A percentile compares a stretch with the other conserved stretches of the same genome.
Evolutionary conservation across 2,797 vertebrate genomes (phyloP).

Genomic region (Poeciliopsis gracilis): DNA sequence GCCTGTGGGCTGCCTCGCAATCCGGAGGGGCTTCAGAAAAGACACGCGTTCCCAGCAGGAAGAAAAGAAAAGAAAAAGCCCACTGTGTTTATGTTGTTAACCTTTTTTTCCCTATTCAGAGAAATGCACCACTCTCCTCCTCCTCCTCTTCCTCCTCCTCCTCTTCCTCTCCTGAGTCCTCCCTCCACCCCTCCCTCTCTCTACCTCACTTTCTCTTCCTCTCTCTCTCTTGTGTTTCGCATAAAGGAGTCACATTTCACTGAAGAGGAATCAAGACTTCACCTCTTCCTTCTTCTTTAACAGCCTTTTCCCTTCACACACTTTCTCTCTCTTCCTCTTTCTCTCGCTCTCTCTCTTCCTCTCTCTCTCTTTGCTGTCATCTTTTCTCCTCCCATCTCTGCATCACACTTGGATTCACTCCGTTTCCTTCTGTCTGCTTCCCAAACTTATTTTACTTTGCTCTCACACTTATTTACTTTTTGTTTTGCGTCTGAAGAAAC

Average conservation of each 20-base stretch:
- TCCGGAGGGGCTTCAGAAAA: conserved; percentile 29
- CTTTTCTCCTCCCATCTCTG: conserved; percentile 10
- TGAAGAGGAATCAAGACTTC: conserved; percentile 66
- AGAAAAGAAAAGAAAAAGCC: conserved; percentile 27
- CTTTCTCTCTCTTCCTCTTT: neutral
- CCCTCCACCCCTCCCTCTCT: conserved; percentile 33
- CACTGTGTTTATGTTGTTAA: conserved; percentile 62
- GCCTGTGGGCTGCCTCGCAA: conserved; percentile 28
- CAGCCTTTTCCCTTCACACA: conserved; percentile 13
- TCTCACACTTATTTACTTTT: conserved; percentile 5
- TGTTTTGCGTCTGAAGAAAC: conserved; percentile 21
- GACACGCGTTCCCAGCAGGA: conserved; percentile 23
- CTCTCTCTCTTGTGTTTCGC: conserved; percentile 71
- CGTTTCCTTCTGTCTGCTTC: conserved; percentile 17
- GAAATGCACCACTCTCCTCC: conserved; percentile 61
- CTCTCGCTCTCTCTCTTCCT: neutral
- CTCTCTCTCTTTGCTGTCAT: conserved; percentile 5
- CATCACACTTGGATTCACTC: conserved; percentile 27
- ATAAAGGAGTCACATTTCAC: conserved; percentile 80
- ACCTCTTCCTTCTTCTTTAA: conserved; percentile 40
- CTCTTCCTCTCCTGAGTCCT: conserved; percentile 34
- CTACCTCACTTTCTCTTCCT: conserved; percentile 51
- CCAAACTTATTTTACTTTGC: conserved; percentile 49
- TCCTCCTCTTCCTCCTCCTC: conserved; percentile 19
- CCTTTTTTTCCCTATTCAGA: conserved; percentile 67